Evolutionary conservation across 2,113 vertebrate species (phyloP).

Genomic region (Eretmochelys imbricata): DNA sequence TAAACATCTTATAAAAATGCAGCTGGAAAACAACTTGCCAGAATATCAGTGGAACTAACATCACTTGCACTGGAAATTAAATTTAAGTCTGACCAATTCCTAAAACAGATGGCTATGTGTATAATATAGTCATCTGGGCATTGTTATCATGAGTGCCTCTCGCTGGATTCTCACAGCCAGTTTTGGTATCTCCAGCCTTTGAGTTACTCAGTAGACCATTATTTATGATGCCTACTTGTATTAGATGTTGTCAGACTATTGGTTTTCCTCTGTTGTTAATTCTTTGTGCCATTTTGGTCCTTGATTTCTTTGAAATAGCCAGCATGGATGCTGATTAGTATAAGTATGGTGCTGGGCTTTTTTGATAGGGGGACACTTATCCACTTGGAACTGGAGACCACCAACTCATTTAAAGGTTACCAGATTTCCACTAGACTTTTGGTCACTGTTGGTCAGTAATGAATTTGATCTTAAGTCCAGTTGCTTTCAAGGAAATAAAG

Average conservation of each 20-base stretch:
- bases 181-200: not conserved
- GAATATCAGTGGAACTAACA: slow-evolving; percentile 9
- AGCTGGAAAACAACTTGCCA: slow-evolving; percentile 19
- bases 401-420: not conserved
- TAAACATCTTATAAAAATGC: slow-evolving; percentile 25
- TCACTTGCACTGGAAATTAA: not conserved
- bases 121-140: not conserved
- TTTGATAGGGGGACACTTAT: not conserved
- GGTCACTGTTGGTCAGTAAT: not conserved
- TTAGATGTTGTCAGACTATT: not conserved
- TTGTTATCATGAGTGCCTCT: not conserved
- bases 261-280: not conserved
- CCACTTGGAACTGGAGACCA: not conserved
- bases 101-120: not conserved
- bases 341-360: not conserved
- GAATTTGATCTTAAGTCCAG: not conserved
- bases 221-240: not conserved
- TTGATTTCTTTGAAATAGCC: not conserved
- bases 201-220: not conserved
- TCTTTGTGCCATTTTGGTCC: not conserved
- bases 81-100: not conserved
- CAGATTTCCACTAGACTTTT: not conserved
- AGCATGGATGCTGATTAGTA: not conserved
- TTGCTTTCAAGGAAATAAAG: not conserved
- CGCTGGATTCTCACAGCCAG: not conserved